phyloP scores from a whole-genome alignment of 2,888 invertebrate species.

The Melinopterus prodromus region DNA sequence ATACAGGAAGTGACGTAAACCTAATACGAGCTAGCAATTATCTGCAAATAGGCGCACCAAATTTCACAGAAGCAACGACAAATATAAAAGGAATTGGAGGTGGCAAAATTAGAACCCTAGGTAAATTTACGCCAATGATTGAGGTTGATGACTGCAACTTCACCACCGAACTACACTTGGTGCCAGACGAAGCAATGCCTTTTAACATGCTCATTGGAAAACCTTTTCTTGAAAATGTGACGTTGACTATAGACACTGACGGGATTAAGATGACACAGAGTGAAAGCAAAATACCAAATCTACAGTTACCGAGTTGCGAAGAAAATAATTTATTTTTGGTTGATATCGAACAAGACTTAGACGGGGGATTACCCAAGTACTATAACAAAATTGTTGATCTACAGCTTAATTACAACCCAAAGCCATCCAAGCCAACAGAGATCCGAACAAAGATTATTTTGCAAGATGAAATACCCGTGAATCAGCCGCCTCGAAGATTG shows the following conservation, averaged over 20 bases:
- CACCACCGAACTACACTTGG: constrained; percentile 26
- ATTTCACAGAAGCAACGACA: constrained; percentile 23
- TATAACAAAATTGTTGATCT: constrained; percentile 36
- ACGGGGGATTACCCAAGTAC: background rate
- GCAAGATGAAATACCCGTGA: constrained; percentile 46
- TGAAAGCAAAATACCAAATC: background rate
- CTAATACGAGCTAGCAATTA: constrained; percentile 15
- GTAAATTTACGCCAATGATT: constrained; percentile 13
- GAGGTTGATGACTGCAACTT: background rate
- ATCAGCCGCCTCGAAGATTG: background rate
- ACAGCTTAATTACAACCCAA: constrained; percentile 43
- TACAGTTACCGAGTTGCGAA: background rate
- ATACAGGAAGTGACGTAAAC: constrained; percentile 36
- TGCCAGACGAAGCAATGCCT: constrained; percentile 30
- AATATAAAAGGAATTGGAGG: constrained; percentile 28
- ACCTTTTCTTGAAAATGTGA: constrained; percentile 23
- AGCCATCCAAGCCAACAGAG: constrained; percentile 39
- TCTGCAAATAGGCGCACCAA: constrained; percentile 19
- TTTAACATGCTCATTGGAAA: constrained; percentile 31
- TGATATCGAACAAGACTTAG: constrained; percentile 18
- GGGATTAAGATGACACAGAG: constrained; percentile 5
- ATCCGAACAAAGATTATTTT: constrained; percentile 44
- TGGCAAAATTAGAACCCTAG: constrained; percentile 28
- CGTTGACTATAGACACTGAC: constrained; percentile 7
- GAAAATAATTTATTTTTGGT: constrained; percentile 12